Conservation (phyloP, 2,888 invertebrate genomes). For the Corbicula japonica region DNA sequence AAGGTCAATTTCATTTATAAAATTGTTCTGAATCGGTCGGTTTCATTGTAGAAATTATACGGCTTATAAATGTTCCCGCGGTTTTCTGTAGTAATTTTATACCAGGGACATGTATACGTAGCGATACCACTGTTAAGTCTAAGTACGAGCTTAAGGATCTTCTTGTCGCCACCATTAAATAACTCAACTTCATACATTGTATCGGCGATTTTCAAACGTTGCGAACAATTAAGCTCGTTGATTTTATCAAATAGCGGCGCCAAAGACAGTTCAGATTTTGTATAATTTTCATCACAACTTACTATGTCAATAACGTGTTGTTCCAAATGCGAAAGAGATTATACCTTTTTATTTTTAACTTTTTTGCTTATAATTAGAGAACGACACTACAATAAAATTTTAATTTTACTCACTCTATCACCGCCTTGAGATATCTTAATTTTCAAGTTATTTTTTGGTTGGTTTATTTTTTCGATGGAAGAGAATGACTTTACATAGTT, state of each 20-base stretch:
- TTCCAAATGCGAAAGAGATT: background rate
- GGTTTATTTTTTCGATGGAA: no score
- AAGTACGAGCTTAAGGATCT: slow-evolving; percentile 29
- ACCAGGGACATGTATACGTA: slow-evolving; percentile 35
- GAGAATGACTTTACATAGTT: no score
- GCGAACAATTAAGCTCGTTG: background rate
- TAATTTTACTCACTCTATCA: slow-evolving; percentile 13
- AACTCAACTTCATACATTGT: background rate
- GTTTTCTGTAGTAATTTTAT: no score
- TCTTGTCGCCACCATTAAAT: slow-evolving; percentile 43
- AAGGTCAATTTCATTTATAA: no score
- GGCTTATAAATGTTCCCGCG: no score
- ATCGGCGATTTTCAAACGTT: background rate
- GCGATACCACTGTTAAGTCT: slow-evolving; percentile 26
- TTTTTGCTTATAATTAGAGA: no score
- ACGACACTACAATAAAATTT: slow-evolving; percentile 13
- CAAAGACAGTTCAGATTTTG: background rate
- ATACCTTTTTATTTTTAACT: background rate
- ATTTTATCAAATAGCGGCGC: background rate
- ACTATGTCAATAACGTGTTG: background rate
- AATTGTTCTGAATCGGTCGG: no score
- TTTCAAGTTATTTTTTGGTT: slow-evolving; percentile 1
- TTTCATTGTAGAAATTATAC: no score
- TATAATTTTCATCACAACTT: background rate
- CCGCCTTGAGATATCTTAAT: slow-evolving; percentile 19